Evolutionary conservation across 1,140 invertebrate species (phyloP).

Genomic region (Pachypeltis micranthus): DNA sequence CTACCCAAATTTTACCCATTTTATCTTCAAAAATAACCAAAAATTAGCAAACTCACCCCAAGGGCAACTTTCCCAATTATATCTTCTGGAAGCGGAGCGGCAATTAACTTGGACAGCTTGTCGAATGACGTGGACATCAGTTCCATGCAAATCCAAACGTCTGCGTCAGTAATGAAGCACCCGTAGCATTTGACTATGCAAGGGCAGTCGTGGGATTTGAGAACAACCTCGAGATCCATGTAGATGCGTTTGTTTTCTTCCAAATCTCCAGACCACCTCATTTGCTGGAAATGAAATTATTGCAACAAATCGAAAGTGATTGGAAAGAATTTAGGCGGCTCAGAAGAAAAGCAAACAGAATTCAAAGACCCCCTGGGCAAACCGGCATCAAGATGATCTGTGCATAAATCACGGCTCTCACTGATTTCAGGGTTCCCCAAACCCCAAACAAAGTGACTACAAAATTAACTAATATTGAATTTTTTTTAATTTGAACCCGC

Average conservation of each 20-base stretch:
- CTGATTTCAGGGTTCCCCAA: no score
- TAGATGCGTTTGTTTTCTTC: slow-evolving; percentile 97
- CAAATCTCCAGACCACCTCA: slow-evolving; percentile 87
- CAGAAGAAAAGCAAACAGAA: no score
- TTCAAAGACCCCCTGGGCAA: no score
- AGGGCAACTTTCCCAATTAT: slow-evolving; percentile 94
- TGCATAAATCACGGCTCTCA: no score
- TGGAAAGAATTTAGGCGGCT: no score
- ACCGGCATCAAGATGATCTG: no score
- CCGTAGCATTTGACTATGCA: slow-evolving; percentile 95
- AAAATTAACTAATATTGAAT: no score
- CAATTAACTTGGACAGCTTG: slow-evolving; percentile 78
- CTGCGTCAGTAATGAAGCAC: slow-evolving; percentile 88
- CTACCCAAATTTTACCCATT: no score
- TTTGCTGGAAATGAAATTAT: slow-evolving; percentile 55
- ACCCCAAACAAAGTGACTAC: no score
- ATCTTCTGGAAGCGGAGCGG: slow-evolving; percentile 79
- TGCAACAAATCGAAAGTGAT: no score
- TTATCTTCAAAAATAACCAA: not conserved
- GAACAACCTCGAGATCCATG: slow-evolving; percentile 95
- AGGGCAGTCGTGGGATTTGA: slow-evolving; percentile 90
- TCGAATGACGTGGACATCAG: slow-evolving; percentile 97
- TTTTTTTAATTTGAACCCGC: no score
- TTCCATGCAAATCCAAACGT: slow-evolving; percentile 90
- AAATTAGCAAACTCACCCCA: slow-evolving; percentile 58